Percentiles rank a stretch among this genome's conserved stretches.
These are phyloP conservation scores for Acholoe squamosa DNA, from an alignment of 2,888 invertebrate genomes.

Conservation along the genomic window DNA sequence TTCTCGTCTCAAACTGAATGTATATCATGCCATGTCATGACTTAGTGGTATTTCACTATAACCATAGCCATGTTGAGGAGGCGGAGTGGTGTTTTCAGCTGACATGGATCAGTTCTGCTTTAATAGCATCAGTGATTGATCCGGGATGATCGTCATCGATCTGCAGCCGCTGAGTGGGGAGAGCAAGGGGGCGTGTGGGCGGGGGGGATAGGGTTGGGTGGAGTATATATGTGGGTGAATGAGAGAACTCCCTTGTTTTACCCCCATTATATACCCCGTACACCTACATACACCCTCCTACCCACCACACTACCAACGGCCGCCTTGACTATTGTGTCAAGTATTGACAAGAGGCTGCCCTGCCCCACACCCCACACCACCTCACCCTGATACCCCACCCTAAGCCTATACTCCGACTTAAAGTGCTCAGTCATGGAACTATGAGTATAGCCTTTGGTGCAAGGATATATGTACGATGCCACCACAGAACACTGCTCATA, in stretches of 20 bases:
- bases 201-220: not conserved
- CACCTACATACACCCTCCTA: not conserved
- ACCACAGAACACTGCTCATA: no score
- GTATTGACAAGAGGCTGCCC: not conserved
- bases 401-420: no score
- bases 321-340: slow-evolving; percentile 22
- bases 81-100: not conserved
- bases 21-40: not conserved
- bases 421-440: no score
- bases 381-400: no score
- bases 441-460: no score
- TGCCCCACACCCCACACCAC: not conserved
- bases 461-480: no score
- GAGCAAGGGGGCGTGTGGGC: not conserved
- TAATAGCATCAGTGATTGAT: slow-evolving; percentile 37
- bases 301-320: not conserved
- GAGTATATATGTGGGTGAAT: not conserved
- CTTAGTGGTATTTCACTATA: not conserved
- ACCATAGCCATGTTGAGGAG: no score
- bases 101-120: slow-evolving; percentile 18
- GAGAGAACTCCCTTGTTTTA: not conserved
- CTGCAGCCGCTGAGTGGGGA: not conserved
- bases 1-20: not conserved
- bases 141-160: not conserved
- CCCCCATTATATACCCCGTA: not conserved